Percentiles rank a stretch among this genome's conserved stretches.
Evolutionary conservation across 2,113 vertebrate species (phyloP).

Genomic region (Amblyopsis rosae): DNA sequence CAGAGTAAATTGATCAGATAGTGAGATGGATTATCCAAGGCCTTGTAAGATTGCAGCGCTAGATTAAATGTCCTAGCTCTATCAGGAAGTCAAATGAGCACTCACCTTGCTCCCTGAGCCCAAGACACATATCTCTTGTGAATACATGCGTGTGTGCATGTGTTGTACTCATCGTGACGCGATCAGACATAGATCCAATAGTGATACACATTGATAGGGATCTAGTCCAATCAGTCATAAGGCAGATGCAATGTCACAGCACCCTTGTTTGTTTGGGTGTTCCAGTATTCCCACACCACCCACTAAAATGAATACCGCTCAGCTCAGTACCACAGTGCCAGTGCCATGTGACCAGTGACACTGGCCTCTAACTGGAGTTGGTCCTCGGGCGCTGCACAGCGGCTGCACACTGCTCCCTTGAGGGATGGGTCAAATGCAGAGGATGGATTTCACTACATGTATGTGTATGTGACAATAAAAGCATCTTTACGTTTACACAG

Average conservation of each 20-base stretch:
- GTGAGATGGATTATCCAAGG: conserved; percentile 27
- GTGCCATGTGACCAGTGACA: too few relatives aligned
- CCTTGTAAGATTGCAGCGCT: conserved; percentile 14
- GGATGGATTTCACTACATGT: too few relatives aligned
- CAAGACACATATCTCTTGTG: conserved; percentile 20
- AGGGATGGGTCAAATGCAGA: too few relatives aligned
- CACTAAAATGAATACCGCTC: not conserved
- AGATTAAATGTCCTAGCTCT: conserved; percentile 31
- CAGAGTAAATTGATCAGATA: conserved; percentile 35
- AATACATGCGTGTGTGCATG: not conserved
- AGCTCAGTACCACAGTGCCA: not conserved
- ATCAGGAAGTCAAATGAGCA: conserved; percentile 24
- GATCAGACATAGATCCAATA: not conserved
- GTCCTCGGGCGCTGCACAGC: too few relatives aligned
- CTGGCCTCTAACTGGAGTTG: too few relatives aligned
- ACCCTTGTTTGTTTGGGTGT: not conserved
- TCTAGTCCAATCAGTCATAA: not conserved
- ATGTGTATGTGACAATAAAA: too few relatives aligned
- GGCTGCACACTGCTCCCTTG: too few relatives aligned
- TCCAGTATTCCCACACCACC: not conserved
- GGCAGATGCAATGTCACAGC: too few relatives aligned
- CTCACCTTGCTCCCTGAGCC: conserved; percentile 20
- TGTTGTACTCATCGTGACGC: conserved; percentile 9
- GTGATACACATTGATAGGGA: not conserved
- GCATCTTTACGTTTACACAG: not conserved